Evolutionary conservation across 2,888 invertebrate genomes (phyloP).

Genomic region (Meghimatium bilineatum): DNA sequence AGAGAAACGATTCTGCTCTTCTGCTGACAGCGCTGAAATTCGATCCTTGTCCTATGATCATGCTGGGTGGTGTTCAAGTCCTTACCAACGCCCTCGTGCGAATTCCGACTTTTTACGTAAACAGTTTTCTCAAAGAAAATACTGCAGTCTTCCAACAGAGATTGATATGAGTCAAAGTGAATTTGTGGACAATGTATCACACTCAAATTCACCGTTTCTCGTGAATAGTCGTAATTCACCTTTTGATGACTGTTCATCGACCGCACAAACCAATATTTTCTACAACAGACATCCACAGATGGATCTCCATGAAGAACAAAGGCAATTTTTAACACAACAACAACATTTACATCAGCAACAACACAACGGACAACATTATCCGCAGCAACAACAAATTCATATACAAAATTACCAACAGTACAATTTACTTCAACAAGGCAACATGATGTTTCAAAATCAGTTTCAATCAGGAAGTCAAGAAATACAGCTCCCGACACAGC

Average conservation of each 20-base stretch:
- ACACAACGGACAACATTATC: not conserved
- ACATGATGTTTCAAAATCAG: not conserved
- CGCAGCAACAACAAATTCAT: conserved; percentile 6
- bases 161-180: not conserved
- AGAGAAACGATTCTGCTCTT: not conserved
- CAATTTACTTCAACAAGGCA: not conserved
- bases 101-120: conserved; percentile 29
- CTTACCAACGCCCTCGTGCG: conserved; percentile 27
- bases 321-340: conserved; percentile 18
- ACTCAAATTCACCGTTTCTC: not conserved
- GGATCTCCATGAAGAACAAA: not conserved
- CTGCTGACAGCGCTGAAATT: not conserved
- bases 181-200: not conserved
- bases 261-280: not conserved
- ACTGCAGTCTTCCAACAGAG: conserved; percentile 23
- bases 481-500: not conserved
- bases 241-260: not conserved
- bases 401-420: conserved; percentile 24
- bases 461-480: not conserved
- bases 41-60: not conserved
- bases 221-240: not conserved
- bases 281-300: not conserved
- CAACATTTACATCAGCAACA: conserved; percentile 9
- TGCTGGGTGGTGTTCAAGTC: conserved; percentile 13
- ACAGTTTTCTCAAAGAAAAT: conserved; percentile 14